phyloP scores from a whole-genome alignment of 2,113 vertebrate species.

The Takifugu bimaculatus region DNA sequence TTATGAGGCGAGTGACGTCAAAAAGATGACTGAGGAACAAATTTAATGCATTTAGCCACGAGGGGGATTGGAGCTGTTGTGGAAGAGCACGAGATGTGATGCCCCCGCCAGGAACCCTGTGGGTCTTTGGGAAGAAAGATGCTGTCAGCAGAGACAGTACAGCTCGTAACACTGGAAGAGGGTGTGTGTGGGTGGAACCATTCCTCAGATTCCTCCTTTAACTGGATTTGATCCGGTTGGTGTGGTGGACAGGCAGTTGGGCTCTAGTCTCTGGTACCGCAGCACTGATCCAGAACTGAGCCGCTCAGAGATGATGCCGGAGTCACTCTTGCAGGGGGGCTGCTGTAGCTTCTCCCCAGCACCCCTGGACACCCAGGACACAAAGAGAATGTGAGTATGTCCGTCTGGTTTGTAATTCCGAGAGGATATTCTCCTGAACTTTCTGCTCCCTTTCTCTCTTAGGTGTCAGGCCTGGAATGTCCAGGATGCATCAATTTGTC shows the following conservation, averaged over 20 bases:
- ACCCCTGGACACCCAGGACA: conserved; percentile 8
- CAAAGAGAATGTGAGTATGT: conserved; percentile 38
- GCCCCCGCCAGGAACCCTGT: conserved; percentile 4
- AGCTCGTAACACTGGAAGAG: conserved; percentile 1
- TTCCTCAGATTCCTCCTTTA: background rate
- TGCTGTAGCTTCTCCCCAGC: conserved; percentile 4
- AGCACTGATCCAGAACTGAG: background rate
- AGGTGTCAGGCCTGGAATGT: conserved; percentile 42
- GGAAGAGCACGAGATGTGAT: conserved; percentile 17
- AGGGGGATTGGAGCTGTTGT: conserved; percentile 14
- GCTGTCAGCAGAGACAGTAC: conserved; percentile 17
- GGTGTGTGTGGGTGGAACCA: background rate
- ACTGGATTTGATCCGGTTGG: too few relatives aligned
- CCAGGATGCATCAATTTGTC: conserved; percentile 37
- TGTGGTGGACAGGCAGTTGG: too few relatives aligned
- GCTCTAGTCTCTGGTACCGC: too few relatives aligned
- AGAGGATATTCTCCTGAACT: background rate
- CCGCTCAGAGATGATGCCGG: background rate
- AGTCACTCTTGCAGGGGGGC: background rate
- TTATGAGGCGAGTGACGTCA: background rate
- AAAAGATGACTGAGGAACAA: background rate
- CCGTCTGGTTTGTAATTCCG: background rate
- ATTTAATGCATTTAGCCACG: conserved; percentile 4
- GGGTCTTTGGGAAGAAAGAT: too few relatives aligned
- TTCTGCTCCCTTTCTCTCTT: background rate